phyloP scores from a whole-genome alignment of 2,113 vertebrate genomes.

The Charadrius vociferus region DNA sequence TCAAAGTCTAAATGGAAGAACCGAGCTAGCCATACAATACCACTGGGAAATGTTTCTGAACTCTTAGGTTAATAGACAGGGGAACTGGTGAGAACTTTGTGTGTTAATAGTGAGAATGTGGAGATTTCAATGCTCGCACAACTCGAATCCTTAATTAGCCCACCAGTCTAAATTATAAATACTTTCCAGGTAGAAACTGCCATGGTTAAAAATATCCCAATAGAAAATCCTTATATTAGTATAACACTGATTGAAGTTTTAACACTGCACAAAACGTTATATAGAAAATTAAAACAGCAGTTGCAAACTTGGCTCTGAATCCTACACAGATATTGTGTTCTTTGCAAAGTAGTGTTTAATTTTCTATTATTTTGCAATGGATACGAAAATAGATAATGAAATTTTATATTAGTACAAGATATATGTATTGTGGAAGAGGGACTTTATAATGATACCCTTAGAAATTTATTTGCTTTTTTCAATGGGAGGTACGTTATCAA shows the following conservation, averaged over 20 bases:
- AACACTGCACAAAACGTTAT: not conserved
- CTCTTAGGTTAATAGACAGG: not conserved
- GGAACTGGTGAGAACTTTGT: not conserved
- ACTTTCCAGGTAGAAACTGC: not conserved
- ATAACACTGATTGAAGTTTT: not conserved
- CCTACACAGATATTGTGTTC: not conserved
- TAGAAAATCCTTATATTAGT: not conserved
- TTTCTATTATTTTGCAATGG: not conserved
- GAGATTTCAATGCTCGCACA: not conserved
- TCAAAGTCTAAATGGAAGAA: slow-evolving; percentile 16
- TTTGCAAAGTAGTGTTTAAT: not conserved
- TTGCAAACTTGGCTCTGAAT: not conserved
- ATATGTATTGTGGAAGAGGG: not conserved
- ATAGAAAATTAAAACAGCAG: not conserved
- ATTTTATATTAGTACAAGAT: not conserved
- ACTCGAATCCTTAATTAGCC: not conserved
- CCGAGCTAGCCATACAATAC: not conserved
- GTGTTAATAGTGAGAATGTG: not conserved
- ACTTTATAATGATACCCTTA: not conserved
- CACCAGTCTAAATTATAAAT: not conserved
- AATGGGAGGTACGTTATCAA: not conserved
- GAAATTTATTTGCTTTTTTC: not conserved
- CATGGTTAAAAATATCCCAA: not conserved
- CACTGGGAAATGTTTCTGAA: not conserved
- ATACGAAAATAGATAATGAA: not conserved